These are phyloP conservation scores for Hassar affinis DNA, from an alignment of 2,113 vertebrate species.

Conservation along the genomic window DNA sequence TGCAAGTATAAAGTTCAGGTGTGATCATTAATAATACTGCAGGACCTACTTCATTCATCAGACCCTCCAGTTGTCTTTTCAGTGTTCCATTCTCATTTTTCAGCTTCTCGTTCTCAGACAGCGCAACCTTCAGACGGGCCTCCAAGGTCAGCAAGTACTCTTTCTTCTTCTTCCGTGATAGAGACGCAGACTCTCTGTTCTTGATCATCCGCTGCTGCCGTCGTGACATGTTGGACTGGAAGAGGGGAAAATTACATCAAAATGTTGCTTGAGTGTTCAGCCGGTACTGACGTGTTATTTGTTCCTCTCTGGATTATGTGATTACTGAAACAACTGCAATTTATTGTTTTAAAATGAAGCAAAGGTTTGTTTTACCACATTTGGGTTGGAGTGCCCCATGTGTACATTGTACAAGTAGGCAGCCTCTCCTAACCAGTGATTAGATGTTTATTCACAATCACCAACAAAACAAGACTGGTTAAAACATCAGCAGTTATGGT, in stretches of 20 bases:
- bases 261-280: not conserved
- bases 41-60: constrained; percentile 80
- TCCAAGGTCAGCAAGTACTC: constrained; percentile 90
- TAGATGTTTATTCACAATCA: too few relatives aligned
- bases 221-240: constrained; percentile 78
- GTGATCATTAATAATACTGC: not conserved
- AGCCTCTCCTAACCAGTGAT: too few relatives aligned
- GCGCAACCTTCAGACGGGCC: constrained; percentile 79
- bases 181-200: constrained; percentile 91
- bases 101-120: constrained; percentile 85
- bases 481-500: too few relatives aligned
- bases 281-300: not conserved
- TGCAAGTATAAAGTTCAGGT: not conserved
- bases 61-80: constrained; percentile 85
- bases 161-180: constrained; percentile 93
- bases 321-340: not conserved
- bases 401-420: not conserved
- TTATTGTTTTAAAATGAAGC: not conserved
- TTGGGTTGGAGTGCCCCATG: not conserved
- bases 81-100: constrained; percentile 88
- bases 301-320: not conserved
- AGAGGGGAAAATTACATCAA: not conserved
- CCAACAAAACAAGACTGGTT: too few relatives aligned
- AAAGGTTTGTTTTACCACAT: not conserved
- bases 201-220: constrained; percentile 95